Conservation (phyloP, 2,113 vertebrate species). For the Sprattus sprattus region DNA sequence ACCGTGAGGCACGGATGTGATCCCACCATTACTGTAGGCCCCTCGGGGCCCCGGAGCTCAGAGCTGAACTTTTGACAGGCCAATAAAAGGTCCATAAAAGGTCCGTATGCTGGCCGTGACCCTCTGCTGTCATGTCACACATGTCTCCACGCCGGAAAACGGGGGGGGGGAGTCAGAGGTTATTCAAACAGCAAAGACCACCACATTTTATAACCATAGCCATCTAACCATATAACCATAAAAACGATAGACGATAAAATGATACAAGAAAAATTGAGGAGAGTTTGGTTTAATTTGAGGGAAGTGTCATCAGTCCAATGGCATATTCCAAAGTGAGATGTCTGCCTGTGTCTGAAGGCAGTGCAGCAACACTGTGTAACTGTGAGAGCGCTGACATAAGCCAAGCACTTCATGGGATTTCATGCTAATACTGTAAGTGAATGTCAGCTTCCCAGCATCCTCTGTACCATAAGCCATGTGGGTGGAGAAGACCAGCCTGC, state of each 20-base stretch:
- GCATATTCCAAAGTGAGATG: not conserved
- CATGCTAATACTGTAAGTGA: not conserved
- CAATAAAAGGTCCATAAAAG: constrained; percentile 13
- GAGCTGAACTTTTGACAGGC: constrained; percentile 24
- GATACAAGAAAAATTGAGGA: not conserved
- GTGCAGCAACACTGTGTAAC: not conserved
- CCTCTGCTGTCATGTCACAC: not conserved
- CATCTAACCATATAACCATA: too few relatives aligned
- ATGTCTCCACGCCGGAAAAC: not conserved
- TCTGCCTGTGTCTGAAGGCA: not conserved
- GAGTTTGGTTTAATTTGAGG: not conserved
- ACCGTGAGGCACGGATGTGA: constrained; percentile 24
- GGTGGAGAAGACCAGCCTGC: not conserved
- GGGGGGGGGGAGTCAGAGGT: not conserved
- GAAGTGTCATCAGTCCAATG: not conserved
- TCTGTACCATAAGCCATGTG: not conserved
- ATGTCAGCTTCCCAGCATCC: not conserved
- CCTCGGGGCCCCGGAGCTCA: constrained; percentile 24
- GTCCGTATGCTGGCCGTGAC: not conserved
- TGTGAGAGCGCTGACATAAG: not conserved
- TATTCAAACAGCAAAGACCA: not conserved
- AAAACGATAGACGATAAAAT: not conserved
- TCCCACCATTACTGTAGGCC: constrained; percentile 29
- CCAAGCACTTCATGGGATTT: not conserved
- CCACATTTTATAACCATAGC: not conserved